A percentile compares a stretch with the other conserved stretches of the same genome.
Evolutionary conservation across 2,113 vertebrate genomes (phyloP).

Genomic region (Campylomormyrus tamandua): DNA sequence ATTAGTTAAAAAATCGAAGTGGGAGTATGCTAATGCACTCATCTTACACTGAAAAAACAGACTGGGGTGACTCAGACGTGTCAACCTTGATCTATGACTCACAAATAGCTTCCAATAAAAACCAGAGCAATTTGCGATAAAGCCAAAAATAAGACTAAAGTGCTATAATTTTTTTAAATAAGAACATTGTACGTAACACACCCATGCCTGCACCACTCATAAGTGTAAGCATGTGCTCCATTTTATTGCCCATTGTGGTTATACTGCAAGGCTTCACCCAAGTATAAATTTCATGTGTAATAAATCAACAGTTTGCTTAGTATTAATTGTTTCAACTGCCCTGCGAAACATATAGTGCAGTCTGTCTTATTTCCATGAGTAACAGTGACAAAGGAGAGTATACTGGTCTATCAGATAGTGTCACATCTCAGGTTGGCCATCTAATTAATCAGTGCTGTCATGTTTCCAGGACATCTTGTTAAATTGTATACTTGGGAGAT

Average conservation of each 20-base stretch:
- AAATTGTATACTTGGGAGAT: not conserved
- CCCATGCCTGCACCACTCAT: not conserved
- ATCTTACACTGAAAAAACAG: not conserved
- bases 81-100: constrained; percentile 13
- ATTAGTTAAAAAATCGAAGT: not conserved
- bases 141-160: constrained; percentile 15
- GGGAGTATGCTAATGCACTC: constrained; percentile 4
- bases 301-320: not conserved
- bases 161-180: constrained; percentile 16
- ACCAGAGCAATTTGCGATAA: constrained; percentile 9
- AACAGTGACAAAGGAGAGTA: not conserved
- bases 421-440: not conserved
- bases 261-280: not conserved
- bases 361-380: not conserved
- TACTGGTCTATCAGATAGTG: not conserved
- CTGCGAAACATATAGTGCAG: not conserved
- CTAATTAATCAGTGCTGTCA: not conserved
- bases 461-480: not conserved
- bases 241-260: constrained; percentile 6
- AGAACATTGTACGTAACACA: constrained; percentile 2
- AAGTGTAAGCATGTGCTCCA: constrained; percentile 7
- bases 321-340: not conserved
- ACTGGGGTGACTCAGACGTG: constrained; percentile 8
- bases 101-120: constrained; percentile 7
- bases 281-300: not conserved